phyloP scores from a whole-genome alignment of 2,797 vertebrate genomes.

The Rhinogobio ventralis region DNA sequence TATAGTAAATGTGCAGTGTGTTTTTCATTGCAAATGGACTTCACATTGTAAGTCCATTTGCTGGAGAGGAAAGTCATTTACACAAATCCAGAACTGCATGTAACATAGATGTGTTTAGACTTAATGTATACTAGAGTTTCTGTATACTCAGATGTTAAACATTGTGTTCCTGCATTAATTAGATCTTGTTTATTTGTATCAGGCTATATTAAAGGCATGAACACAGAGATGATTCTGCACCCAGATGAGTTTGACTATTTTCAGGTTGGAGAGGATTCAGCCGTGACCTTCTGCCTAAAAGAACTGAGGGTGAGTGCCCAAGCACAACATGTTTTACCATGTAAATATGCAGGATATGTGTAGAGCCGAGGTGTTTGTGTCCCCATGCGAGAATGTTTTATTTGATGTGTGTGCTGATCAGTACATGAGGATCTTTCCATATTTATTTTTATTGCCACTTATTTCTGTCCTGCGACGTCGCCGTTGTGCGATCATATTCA shows the following conservation, averaged over 20 bases:
- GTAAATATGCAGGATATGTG: conserved; percentile 45
- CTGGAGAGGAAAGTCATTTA: not conserved
- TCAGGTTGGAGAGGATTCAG: conserved; percentile 84
- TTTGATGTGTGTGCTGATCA: conserved; percentile 35
- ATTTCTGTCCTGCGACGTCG: conserved; percentile 59
- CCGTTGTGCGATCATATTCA: conserved; percentile 57
- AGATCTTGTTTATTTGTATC: conserved; percentile 49
- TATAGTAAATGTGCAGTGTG: not conserved
- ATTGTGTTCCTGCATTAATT: not conserved
- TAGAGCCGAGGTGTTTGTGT: conserved; percentile 53
- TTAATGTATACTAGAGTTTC: not conserved
- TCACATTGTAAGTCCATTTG: not conserved
- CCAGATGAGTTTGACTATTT: conserved; percentile 92
- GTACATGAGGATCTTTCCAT: conserved; percentile 25
- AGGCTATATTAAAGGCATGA: conserved; percentile 82
- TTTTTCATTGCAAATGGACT: not conserved
- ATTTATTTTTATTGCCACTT: conserved; percentile 63
- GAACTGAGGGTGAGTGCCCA: conserved; percentile 87
- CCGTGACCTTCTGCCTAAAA: conserved; percentile 95
- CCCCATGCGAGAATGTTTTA: conserved; percentile 15
- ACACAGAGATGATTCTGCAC: conserved; percentile 87
- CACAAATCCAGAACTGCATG: too few relatives aligned
- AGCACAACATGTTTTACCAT: not conserved
- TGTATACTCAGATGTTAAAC: not conserved
- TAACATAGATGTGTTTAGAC: not conserved